Evolutionary conservation across 2,113 vertebrate species (phyloP), one percentile per base, ranked within the genome.

Genomic region (Dicerorhinus sumatrensis): DNA sequence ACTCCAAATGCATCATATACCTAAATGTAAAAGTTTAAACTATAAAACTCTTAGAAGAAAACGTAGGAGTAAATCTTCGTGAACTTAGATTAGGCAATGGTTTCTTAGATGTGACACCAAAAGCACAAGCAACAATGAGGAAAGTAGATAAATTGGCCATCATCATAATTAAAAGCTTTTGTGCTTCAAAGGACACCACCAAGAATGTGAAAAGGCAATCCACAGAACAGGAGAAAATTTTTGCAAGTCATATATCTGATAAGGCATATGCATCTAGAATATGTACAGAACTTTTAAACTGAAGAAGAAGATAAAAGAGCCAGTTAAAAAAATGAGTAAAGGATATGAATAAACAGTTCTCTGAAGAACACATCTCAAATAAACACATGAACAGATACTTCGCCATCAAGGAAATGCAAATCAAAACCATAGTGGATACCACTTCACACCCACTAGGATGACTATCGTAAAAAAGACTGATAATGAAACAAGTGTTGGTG

Each of bases 331-430:
- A 67, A 73, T 39, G 18, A 54, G 33, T 10, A 56, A 67, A 84
- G 56, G 54, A 51, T 69, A 75, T 39, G n/a, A 69, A 76, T 13
- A 85, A 54, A 31, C 13, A 65, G 36, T 75, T 84, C 69, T 89
- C 67, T 14, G 89, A 89, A 85, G 83, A 96, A 82, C 18, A 51
- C 25, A 63, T 48, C 21, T 65, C 18, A 14, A 89, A 73, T 60
- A 95, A 85, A 83, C 20, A 72, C 25, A 75, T 23, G 8, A 73
- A 42, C 67, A 97, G 62, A 39, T 92, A 33, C 23, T 75, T 62
- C 91, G n/a, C 31, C 39, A 69, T 31, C 21, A 95, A 67, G 69
- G 69, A 82, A 94, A 85, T 73, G 31, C 31, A 92, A 96, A 89
- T 75, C 81, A 73, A 96, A 94, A 39, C 58, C 48, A 92, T 58